Conservation (phyloP, 2,113 vertebrate genomes). For the Chiloscyllium plagiosum region DNA sequence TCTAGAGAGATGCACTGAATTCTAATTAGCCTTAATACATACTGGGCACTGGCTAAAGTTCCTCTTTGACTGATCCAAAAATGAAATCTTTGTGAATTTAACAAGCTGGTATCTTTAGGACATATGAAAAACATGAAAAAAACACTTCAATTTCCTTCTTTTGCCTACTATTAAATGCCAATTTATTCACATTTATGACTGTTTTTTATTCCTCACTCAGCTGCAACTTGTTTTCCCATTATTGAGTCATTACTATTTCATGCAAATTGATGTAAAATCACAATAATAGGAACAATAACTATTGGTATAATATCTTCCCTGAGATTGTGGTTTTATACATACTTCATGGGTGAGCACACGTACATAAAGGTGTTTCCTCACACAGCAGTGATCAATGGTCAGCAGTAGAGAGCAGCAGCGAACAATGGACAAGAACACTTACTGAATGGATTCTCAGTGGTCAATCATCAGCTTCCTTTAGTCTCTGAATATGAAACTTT, state of each 20-base stretch:
- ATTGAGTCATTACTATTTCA: background rate
- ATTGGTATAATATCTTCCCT: background rate
- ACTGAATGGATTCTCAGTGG: background rate
- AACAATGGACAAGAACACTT: slow-evolving; percentile 7
- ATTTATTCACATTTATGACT: background rate
- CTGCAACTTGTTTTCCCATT: background rate
- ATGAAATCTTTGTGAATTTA: background rate
- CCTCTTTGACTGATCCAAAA: background rate
- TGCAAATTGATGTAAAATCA: background rate
- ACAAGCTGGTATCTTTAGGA: too few relatives aligned
- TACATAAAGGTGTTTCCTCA: background rate
- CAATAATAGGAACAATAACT: background rate
- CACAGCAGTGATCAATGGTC: background rate
- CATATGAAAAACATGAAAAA: background rate
- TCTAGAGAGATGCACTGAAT: background rate
- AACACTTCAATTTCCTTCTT: background rate
- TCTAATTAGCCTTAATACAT: slow-evolving; percentile 3
- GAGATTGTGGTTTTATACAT: background rate
- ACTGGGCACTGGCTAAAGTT: too few relatives aligned
- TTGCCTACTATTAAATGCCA: background rate
- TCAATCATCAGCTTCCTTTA: background rate
- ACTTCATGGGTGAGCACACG: background rate
- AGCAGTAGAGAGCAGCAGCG: slow-evolving; percentile 33
- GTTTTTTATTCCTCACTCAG: background rate
- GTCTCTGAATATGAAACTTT: background rate